Base-by-base conservation (phyloP, 2,113 vertebrate genomes). In the Calyptommatus sinebrachiatus region DNA sequence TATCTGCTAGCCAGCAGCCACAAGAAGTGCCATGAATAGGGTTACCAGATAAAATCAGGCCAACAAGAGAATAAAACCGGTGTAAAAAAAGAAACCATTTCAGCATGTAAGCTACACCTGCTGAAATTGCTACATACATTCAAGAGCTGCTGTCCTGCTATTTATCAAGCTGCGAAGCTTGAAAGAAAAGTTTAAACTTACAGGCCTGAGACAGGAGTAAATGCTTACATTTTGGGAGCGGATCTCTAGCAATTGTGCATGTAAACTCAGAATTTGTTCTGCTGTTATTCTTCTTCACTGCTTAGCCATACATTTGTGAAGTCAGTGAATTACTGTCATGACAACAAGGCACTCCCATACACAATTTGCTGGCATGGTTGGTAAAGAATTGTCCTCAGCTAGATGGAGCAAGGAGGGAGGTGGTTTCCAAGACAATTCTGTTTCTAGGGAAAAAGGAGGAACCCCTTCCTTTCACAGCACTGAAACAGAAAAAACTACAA, bases 301-400 rank as follows among this genome's bases (percentile, higher is more conserved):
- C 22, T 71, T 62, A 79, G 62, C 63, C 8, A 22, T 4, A 26
- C 12, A 57, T 48, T 53, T 73, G 24, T 73, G 21, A 28, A 62
- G 92, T 90, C 92, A 92, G 91, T 70, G 76, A 35, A 60, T 67
- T 74, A 93, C 94, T 91, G 81, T 93, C 92, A 93, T 92, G 91
- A 92, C 69, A 84, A 95, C 90, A 1, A 84, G 86, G 88, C 87
- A 88, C 92, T 84, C 79, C 89, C 83, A 87, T 92, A 94, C 94
- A 94, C 82, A 90, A 93, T 91, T 78, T 86, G 80, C 68, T 71
- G 86, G 88, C 81, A 75, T 41, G 41, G 10, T 61, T 67, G 80
- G 86, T 78, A 69, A 73, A 73, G 45, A 57, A 83, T 73, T 84
- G 71, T 84, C 46, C 50, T 41, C 74, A 50, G 29, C 78, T 75